Evolutionary conservation across 2,797 vertebrate species (phyloP).

Genomic region (Clarias pachynema): DNA sequence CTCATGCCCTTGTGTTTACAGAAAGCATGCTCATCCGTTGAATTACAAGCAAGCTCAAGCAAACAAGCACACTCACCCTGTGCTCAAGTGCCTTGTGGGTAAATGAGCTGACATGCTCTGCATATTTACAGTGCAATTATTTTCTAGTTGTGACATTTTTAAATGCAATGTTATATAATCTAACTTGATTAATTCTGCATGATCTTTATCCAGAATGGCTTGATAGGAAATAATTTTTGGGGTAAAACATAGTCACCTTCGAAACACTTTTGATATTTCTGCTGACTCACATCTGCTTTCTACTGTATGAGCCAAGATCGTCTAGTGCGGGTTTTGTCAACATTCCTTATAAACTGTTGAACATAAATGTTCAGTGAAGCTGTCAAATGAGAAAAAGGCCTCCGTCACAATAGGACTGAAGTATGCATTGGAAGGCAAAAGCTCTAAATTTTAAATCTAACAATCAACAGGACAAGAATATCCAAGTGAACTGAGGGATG

Average conservation of each 20-base stretch:
- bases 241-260: background rate
- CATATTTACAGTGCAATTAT: background rate
- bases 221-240: background rate
- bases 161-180: background rate
- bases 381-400: background rate
- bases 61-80: background rate
- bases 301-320: background rate
- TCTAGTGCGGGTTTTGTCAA: background rate
- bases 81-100: background rate
- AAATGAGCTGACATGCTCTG: background rate
- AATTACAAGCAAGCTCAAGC: background rate
- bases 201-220: background rate
- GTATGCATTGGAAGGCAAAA: background rate
- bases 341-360: background rate
- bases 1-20: constrained; percentile 3
- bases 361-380: background rate
- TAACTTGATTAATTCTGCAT: background rate
- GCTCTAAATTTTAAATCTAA: background rate
- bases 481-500: background rate
- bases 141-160: background rate
- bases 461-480: background rate
- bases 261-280: background rate
- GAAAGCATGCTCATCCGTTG: constrained; percentile 21
- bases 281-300: constrained; percentile 2
- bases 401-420: background rate